Evolutionary conservation across 2,797 vertebrate species (phyloP), one percentile per base, ranked within the genome.

Genomic region (Oreochromis grahami): DNA sequence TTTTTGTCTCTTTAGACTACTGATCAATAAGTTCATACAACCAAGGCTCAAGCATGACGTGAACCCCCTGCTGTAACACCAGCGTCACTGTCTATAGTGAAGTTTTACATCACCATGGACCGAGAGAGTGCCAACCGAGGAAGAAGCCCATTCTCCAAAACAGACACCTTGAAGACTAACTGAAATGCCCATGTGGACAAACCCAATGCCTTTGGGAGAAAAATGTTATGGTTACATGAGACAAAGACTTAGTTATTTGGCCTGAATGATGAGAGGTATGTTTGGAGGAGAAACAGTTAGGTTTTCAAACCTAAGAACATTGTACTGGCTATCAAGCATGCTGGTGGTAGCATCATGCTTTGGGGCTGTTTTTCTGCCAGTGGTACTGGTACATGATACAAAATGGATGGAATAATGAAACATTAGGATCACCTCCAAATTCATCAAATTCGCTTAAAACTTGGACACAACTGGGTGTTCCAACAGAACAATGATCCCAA

Each of bases 241-340:
- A 29, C 55, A 56, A 56, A 56, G 55, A 56, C 13, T 56, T 29
- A 56, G 53, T 15, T 56, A 56, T 56, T 56, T 56, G 26, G 55
- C 8, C 55, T 9, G 13, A 56, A 9, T 9, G 55, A 56, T 29
- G 14, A 17, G 26, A 9, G 26, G 14, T 29, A 56, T 56, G 53
- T 56, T 56, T 56, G 8, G 53, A 56, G 26, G 53, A 29, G 53
- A 56, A 56, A 56, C 0, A 2, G 53, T 56, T 29, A 56, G 53
- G 53, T 56, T 56, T 56, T 29, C 53, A 55, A 55, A 55, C 24
- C 53, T 55, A 26, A 55, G 0, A 56, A 56, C 24, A 56, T 56
- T 15, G 4, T 29, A 56, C 53, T 15, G 13, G 53, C 53, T 56
- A 56, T 56, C 53, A 56, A 56, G 53, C 24, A 56, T 56, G 53